Conservation (phyloP, 2,888 invertebrate genomes). For the Drosophila emarginata region DNA sequence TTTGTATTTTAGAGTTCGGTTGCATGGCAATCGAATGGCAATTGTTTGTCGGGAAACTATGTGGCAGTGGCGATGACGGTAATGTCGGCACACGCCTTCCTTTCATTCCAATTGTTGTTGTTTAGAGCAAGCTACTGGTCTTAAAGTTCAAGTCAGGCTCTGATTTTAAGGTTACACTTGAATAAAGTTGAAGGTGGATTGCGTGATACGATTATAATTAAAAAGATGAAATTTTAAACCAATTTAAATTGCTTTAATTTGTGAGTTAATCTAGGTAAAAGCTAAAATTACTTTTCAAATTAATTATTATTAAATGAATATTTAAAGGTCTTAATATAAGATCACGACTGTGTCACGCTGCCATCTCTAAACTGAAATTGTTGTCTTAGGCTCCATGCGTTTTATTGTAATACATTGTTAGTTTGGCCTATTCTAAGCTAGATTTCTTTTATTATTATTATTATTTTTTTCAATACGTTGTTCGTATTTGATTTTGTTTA, state of each 20-base stretch:
- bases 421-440: conserved; percentile 8
- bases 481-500: conserved; percentile 27
- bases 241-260: too few species aligned
- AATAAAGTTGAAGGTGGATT: conserved; percentile 38
- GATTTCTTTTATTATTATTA: conserved; percentile 11
- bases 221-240: too few species aligned
- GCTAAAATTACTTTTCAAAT: too few species aligned
- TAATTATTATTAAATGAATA: too few species aligned
- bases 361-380: neutral
- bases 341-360: neutral
- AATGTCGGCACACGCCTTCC: conserved; percentile 10
- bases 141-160: conserved; percentile 53
- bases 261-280: too few species aligned
- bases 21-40: conserved; percentile 53
- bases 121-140: conserved; percentile 57
- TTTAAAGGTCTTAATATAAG: neutral
- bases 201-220: conserved; percentile 3
- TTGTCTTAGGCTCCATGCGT: neutral
- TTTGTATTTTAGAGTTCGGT: too few species aligned
- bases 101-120: conserved; percentile 20
- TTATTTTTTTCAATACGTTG: conserved; percentile 16
- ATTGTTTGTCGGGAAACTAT: conserved; percentile 12
- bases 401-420: neutral
- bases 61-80: neutral
- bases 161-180: conserved; percentile 18